Evolutionary conservation across 2,888 invertebrate species (phyloP), one percentile per base, ranked within the genome.

Genomic region (Drosophila ustulata): DNA sequence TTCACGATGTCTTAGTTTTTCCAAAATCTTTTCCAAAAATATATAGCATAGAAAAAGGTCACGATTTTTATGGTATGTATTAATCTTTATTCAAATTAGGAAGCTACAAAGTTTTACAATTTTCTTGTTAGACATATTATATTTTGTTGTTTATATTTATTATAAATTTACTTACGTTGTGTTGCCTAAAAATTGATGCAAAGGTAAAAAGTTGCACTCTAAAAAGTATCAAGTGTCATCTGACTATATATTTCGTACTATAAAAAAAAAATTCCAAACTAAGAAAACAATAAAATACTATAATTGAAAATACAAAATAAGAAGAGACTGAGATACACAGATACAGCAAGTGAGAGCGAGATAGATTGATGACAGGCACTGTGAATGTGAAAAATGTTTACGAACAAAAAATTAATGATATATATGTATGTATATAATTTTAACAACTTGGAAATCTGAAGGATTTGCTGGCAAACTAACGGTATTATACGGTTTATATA

Each of bases 71-170:
- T 37, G 37, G 47, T 66, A 58, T 46, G 55, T 70, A 64, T 80
- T 75, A 73, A 88, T 78, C 66, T 84, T 82, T 88, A 82, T 85
- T 83, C 64, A 88, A 88, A 84, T 84, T 69, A 87, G 79, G 82
- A 83, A 87, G 79, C 88, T 88, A 83, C 88, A 84, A 83, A 77
- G 82, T 88, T 86, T 71, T 75, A 84, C 74, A 84, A 75, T 62
- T 73, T 73, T 71, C 2, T 67, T 65, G 50, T 59, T 64, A 57
- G 65, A 68, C 51, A 64, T 64, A 52, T 68, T 63, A 49, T 32
- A 32, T 37, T 39, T 30, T 41, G 13, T 61, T 46, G 25, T 41
- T 49, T 25, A 49, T 47, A 55, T 34, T 41, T 46, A 37, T 41
- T 67, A 51, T 53, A 64, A 65, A 66, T 62, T 74, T 71, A 62